Evolutionary conservation across 2,888 invertebrate species (phyloP).

Genomic region (Sarcophaga carnaria): DNA sequence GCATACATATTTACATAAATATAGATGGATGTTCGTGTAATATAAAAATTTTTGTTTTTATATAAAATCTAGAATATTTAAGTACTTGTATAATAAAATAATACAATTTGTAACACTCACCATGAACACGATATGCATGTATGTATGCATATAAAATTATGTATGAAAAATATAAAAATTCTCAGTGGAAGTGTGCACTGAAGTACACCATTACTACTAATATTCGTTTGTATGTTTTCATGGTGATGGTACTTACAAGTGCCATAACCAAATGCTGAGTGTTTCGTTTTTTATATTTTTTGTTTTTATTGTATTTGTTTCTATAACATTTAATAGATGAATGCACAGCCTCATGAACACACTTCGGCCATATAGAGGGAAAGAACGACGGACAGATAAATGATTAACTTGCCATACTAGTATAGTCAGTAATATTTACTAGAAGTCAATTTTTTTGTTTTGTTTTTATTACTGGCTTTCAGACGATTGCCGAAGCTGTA

Average conservation of each 20-base stretch:
- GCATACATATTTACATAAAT: neutral
- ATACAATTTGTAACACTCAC: conserved; percentile 46
- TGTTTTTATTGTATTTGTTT: conserved; percentile 31
- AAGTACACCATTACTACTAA: neutral
- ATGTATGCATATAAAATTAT: neutral
- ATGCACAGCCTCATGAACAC: neutral
- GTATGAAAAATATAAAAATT: neutral
- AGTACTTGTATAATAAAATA: conserved; percentile 36
- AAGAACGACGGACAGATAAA: conserved; percentile 48
- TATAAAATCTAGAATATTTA: conserved; percentile 11
- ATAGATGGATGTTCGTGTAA: neutral
- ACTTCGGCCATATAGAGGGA: neutral
- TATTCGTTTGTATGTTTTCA: neutral
- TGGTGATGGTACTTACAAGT: conserved; percentile 10
- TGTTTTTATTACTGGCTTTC: neutral
- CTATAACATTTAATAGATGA: conserved; percentile 41
- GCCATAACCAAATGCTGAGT: conserved; percentile 37
- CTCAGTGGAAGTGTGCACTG: conserved; percentile 2
- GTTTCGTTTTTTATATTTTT: conserved; percentile 18
- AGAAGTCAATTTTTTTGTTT: neutral
- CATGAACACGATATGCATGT: conserved; percentile 22
- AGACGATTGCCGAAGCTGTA: neutral
- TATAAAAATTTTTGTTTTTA: neutral
- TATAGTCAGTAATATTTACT: conserved; percentile 17
- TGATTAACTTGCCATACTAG: conserved; percentile 57